phyloP scores from a whole-genome alignment of 2,113 vertebrate genomes.

The Brachyhypopomus occidentalis region DNA sequence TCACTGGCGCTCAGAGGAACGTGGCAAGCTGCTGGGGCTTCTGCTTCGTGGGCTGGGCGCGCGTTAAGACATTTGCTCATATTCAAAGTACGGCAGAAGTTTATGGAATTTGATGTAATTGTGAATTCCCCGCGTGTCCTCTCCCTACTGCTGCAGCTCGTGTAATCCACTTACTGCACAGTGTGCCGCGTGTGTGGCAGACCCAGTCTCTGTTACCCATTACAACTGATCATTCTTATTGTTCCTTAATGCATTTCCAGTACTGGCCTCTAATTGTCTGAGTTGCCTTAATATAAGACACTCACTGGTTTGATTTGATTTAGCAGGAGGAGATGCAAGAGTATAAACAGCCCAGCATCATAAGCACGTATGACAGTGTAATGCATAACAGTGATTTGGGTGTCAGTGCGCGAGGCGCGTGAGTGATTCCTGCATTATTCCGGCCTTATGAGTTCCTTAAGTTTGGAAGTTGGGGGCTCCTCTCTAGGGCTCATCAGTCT shows the following conservation, averaged over 20 bases:
- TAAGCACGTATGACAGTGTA: conserved; percentile 53
- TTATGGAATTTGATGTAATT: not conserved
- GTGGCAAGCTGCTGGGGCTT: too few species aligned
- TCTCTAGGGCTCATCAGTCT: conserved; percentile 55
- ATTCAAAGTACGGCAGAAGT: not conserved
- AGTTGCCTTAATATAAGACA: conserved; percentile 47
- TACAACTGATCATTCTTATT: conserved; percentile 48
- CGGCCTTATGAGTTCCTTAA: conserved; percentile 57
- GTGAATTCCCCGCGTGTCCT: conserved; percentile 36
- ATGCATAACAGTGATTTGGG: conserved; percentile 50
- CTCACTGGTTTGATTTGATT: conserved; percentile 52
- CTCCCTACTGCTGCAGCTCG: conserved; percentile 16
- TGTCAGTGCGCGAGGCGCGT: conserved; percentile 46
- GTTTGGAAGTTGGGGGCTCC: conserved; percentile 56
- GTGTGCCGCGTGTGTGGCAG: not conserved
- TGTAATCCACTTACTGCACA: conserved; percentile 12
- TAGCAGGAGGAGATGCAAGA: conserved; percentile 29
- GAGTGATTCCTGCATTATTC: conserved; percentile 57
- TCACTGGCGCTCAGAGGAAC: too few species aligned
- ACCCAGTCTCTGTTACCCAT: conserved; percentile 26
- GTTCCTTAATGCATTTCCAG: conserved; percentile 43
- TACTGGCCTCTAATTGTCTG: conserved; percentile 45
- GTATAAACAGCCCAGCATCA: conserved; percentile 46
- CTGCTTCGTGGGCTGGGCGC: conserved; percentile 5
- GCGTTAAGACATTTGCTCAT: conserved; percentile 19